Evolutionary conservation across 2,113 vertebrate genomes (phyloP).

Genomic region (Corythornis vintsioides): DNA sequence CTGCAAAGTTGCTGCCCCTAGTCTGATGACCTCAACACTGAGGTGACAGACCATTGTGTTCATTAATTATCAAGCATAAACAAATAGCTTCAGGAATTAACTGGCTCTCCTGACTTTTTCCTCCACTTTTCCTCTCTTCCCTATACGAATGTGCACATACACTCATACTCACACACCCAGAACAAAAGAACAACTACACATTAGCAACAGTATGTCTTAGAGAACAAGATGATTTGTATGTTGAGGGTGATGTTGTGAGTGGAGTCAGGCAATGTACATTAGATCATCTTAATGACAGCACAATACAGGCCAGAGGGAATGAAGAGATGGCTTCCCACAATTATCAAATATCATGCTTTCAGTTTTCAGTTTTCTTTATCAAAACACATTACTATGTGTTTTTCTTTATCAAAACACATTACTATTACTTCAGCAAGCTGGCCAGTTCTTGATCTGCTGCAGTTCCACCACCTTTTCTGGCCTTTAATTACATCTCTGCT

Average conservation of each 20-base stretch:
- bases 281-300: not conserved
- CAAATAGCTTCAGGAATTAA: not conserved
- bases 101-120: not conserved
- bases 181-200: not conserved
- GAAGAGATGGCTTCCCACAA: not conserved
- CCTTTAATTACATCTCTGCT: not conserved
- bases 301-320: not conserved
- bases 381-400: no score
- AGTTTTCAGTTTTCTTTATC: not conserved
- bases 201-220: not conserved
- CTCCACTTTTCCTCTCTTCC: not conserved
- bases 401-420: not conserved
- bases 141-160: no score
- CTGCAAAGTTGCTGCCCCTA: constrained; percentile 29
- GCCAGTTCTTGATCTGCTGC: not conserved
- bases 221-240: not conserved
- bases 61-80: constrained; percentile 23
- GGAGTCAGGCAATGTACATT: not conserved
- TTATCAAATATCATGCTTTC: not conserved
- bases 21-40: not conserved
- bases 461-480: not conserved
- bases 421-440: not conserved
- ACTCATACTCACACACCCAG: not conserved
- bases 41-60: constrained; percentile 7
- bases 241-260: not conserved